Evolutionary conservation across 1,140 invertebrate species (phyloP), one percentile per base, ranked within the genome.

Genomic region (Drosophila pseudoobscura): DNA sequence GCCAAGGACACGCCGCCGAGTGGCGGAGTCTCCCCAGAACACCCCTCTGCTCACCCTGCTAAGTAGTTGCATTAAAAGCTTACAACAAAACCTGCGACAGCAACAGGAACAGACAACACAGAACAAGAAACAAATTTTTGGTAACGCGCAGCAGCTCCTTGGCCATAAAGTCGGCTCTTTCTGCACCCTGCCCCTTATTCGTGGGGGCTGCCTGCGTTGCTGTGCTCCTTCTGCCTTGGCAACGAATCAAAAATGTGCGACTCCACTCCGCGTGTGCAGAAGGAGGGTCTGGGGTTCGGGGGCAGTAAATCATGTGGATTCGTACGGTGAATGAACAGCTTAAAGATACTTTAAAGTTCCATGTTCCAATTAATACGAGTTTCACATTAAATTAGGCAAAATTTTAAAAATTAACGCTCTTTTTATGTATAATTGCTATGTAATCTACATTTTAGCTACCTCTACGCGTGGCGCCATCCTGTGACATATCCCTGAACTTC

Each of bases 31-130:
- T 41, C 24, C 13, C 2, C n/a, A 29, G 35, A 15, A 35, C 8
- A 11, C 9, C 49, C 29, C 6, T 9, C 24, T 29, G 17, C 41
- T 54, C 52, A 54, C 57, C 61, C 50, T 47, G 60, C 75, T 87
- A 87, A 87, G 83, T 87, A 88, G 83, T 88, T 88, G 83, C 84
- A 87, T 87, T 87, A 88, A 87, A 83, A 82, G 78, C 66, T 71
- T 69, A 76, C 66, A 64, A 73, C 76, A 73, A 76, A 75, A 62
- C 80, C 65, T 69, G 45, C 63, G 65, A 63, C 69, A 68, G 56
- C 64, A 58, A 17, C 69, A 66, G 56, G 41, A 70, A 62, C 56
- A 54, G 53, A 72, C 50, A 57, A 78, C 54, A 78, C 58, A 57
- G 53, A 51, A 63, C 41, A 72, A 84, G 75, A 78, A 83, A 79